These are phyloP conservation scores for Drosophila kohkoa DNA, from an alignment of 1,140 invertebrate species.

Conservation along the genomic window DNA sequence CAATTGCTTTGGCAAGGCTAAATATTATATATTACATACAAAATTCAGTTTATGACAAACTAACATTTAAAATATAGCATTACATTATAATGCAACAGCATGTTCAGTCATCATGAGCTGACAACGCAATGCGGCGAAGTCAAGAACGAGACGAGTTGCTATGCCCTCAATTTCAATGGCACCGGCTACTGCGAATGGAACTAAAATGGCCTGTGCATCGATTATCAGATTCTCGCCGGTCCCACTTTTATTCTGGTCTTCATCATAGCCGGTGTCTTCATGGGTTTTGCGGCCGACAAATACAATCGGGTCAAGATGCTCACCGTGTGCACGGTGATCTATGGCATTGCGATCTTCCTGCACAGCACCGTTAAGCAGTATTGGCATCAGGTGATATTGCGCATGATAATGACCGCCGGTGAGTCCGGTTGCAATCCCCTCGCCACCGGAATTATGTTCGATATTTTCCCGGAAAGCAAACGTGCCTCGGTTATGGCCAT, in stretches of 20 bases:
- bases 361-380: conserved; percentile 94
- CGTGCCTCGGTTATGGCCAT: conserved; percentile 95
- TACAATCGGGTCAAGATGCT: conserved; percentile 91
- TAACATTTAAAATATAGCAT: no score
- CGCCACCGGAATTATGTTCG: conserved; percentile 93
- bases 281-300: conserved; percentile 94
- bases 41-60: no score
- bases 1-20: no score
- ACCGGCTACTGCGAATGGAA: conserved; percentile 94
- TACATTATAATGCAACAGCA: conserved; percentile 81
- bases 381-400: conserved; percentile 94
- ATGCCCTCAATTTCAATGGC: conserved; percentile 88
- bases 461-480: conserved; percentile 93
- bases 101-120: conserved; percentile 86
- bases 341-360: conserved; percentile 92
- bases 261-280: conserved; percentile 93
- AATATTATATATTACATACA: no score
- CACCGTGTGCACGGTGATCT: conserved; percentile 91
- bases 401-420: conserved; percentile 94
- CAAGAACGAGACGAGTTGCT: conserved; percentile 86
- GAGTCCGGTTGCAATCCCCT: conserved; percentile 96
- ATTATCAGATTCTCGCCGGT: conserved; percentile 96
- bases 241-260: conserved; percentile 96
- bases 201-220: conserved; percentile 95
- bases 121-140: conserved; percentile 87